Percentiles rank a stretch among this genome's conserved stretches.
These are phyloP conservation scores for Scrobipalpa costella DNA, from an alignment of 2,888 invertebrate genomes.

Conservation along the genomic window DNA sequence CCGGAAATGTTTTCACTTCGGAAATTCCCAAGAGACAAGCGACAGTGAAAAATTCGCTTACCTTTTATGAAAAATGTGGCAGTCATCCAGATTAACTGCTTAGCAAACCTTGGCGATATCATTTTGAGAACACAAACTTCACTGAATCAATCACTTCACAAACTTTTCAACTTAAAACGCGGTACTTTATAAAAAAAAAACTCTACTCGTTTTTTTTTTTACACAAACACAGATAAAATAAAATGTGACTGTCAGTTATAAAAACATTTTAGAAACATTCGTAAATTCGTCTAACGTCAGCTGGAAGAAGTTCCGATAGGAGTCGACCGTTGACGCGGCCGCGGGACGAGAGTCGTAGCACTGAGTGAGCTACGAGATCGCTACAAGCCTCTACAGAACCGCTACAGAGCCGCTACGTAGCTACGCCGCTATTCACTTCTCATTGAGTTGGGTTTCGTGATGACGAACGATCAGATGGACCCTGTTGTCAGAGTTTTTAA, in stretches of 20 bases:
- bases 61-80: conserved; percentile 60
- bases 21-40: conserved; percentile 12
- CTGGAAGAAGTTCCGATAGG: conserved; percentile 53
- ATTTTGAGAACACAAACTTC: conserved; percentile 40
- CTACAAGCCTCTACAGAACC: conserved; percentile 35
- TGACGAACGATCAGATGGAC: no score
- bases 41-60: conserved; percentile 41
- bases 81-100: conserved; percentile 57
- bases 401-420: conserved; percentile 35
- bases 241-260: conserved; percentile 46
- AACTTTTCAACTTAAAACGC: conserved; percentile 13
- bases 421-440: no score
- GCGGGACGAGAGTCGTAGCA: conserved; percentile 61
- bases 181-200: no score
- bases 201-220: not conserved
- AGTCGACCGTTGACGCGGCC: conserved; percentile 46
- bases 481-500: no score
- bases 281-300: conserved; percentile 63
- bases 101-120: conserved; percentile 45
- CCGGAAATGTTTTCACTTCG: not conserved
- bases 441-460: no score
- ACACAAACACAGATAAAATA: conserved; percentile 17
- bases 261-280: conserved; percentile 59
- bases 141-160: conserved; percentile 20
- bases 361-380: conserved; percentile 50